These are phyloP conservation scores for Oreochromis niloticus DNA, from an alignment of 2,113 vertebrate species.

Conservation along the genomic window DNA sequence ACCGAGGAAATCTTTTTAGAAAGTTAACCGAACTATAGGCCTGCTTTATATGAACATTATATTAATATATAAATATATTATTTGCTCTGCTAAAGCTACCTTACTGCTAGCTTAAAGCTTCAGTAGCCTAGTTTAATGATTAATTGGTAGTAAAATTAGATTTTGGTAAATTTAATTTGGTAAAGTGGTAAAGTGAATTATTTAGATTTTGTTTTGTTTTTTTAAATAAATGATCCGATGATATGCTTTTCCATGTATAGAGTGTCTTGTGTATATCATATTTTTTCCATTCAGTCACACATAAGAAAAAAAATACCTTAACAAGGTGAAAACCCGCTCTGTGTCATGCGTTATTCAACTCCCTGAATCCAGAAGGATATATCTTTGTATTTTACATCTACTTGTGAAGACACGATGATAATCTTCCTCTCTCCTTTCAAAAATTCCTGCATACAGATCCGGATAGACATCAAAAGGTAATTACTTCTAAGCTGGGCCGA, in stretches of 20 bases:
- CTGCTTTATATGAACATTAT: background rate
- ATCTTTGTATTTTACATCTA: background rate
- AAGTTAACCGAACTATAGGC: background rate
- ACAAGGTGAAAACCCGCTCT: background rate
- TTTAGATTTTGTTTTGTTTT: background rate
- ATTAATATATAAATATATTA: background rate
- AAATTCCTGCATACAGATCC: background rate
- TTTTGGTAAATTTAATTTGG: background rate
- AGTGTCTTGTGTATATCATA: background rate
- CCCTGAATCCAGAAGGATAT: background rate
- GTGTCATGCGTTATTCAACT: background rate
- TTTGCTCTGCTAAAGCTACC: background rate
- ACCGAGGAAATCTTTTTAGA: background rate
- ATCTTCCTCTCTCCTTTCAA: background rate
- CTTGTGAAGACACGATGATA: background rate
- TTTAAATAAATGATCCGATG: background rate
- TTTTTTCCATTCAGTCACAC: background rate
- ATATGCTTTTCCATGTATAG: background rate
- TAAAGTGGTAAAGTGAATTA: background rate
- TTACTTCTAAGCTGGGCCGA: background rate
- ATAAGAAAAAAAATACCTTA: background rate
- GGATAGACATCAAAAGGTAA: background rate
- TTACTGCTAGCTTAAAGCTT: background rate
- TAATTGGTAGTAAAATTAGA: background rate
- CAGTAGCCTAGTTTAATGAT: background rate